Evolutionary conservation across 2,113 vertebrate genomes (phyloP), one percentile per base, ranked within the genome.

Genomic region (Eudyptes chrysolophus): DNA sequence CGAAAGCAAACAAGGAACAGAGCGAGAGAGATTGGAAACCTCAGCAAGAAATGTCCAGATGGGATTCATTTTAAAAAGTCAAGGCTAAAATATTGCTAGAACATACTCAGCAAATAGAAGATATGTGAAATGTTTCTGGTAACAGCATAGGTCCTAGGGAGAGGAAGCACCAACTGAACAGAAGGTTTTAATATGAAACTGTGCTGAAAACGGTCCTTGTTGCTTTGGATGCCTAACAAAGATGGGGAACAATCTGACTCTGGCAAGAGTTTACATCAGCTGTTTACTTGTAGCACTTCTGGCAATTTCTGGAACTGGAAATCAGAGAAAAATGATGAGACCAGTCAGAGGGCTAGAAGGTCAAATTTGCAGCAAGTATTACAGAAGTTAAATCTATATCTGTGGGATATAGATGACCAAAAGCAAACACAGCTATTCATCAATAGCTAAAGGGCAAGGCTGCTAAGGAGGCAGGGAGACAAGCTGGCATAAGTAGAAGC

Each of bases 1-100:
- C 96, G 94, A 95, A 97, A 97, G 84, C 62, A 95, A 97, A 89
- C 74, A 89, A 91, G 84, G 74, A 96, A 94, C 77, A 96, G 52
- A 87, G 55, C 3, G 10, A 92, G 68, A 83, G 49, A 92, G 84
- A 91, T 10, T 87, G 84, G 77, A 96, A 96, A 93, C 92, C 87
- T 97, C 96, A 96, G 94, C 97, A 96, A 95, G 84, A 97, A 94
- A 91, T 12, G 20, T 91, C 87, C 97, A 95, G 93, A 96, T 97
- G 97, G 97, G 61, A 96, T 87, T 97, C 1, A 96, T 96, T 97
- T 96, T 93, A 40, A 96, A 89, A 96, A 95, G 81, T 71, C 89
- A 94, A 94, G 87, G 93, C 92, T 95, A 89, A 96, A 95, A 92
- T 92, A 93, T 75, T 87, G 65, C 92, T 94, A 96, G 77, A 84